These are phyloP conservation scores for Lycia hirtaria DNA, from an alignment of 2,888 invertebrate genomes.

Conservation along the genomic window DNA sequence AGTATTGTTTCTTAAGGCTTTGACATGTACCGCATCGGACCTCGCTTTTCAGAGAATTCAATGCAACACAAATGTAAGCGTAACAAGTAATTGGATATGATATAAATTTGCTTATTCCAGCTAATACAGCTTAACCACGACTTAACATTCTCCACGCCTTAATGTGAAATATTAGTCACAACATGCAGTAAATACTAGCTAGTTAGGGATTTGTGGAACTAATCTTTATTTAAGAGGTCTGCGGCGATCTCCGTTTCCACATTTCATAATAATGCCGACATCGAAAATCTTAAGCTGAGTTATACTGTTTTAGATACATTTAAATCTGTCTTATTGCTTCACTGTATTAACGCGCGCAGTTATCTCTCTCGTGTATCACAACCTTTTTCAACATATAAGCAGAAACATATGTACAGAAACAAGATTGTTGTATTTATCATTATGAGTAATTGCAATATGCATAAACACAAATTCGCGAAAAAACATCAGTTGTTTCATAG, in stretches of 20 bases:
- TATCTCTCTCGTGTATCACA: too few relatives aligned
- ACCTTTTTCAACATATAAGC: too few relatives aligned
- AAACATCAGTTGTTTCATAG: too few relatives aligned
- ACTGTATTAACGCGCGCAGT: too few relatives aligned
- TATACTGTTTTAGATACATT: conserved; percentile 1
- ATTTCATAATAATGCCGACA: conserved; percentile 26
- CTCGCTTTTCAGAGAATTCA: too few relatives aligned
- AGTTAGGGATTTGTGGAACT: conserved; percentile 25
- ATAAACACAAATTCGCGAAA: too few relatives aligned
- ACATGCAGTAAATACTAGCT: conserved; percentile 21
- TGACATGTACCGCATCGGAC: too few relatives aligned
- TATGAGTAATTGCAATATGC: too few relatives aligned
- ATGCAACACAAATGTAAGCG: background rate
- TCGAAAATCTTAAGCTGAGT: conserved; percentile 2
- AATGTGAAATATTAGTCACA: conserved; percentile 23
- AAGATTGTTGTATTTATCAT: too few relatives aligned
- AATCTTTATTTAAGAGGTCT: conserved; percentile 32
- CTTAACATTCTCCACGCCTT: conserved; percentile 32
- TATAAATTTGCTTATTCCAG: conserved; percentile 32
- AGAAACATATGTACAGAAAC: too few relatives aligned
- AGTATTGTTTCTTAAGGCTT: too few relatives aligned
- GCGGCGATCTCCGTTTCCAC: conserved; percentile 18
- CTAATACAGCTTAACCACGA: conserved; percentile 25
- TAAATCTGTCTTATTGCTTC: background rate
- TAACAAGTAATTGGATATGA: conserved; percentile 32